Evolutionary conservation across 2,888 invertebrate species (phyloP).

Genomic region (Odontomyia ornata): DNA sequence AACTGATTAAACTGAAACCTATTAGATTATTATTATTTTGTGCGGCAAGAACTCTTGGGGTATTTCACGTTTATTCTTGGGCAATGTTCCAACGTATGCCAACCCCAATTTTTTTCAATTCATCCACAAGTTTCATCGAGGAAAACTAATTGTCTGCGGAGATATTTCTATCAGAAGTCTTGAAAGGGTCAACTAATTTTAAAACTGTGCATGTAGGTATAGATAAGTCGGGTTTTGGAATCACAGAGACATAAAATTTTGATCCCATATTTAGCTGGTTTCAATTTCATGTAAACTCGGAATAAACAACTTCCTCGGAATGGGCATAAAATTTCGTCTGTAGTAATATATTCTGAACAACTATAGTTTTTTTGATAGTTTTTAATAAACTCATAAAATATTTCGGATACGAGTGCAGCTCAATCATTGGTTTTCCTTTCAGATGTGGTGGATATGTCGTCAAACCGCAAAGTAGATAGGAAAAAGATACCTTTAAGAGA

Average conservation of each 20-base stretch:
- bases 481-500: not conserved
- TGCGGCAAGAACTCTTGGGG: not conserved
- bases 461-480: not conserved
- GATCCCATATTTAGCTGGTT: too few species aligned
- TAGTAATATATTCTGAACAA: too few species aligned
- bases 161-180: not conserved
- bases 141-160: constrained; percentile 7
- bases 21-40: too few species aligned
- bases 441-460: not conserved
- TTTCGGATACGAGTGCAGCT: not conserved
- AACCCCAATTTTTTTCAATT: not conserved
- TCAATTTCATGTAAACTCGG: too few species aligned
- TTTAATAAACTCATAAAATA: not conserved
- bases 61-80: constrained; percentile 16
- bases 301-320: too few species aligned
- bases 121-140: not conserved
- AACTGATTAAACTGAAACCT: too few species aligned
- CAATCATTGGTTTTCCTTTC: not conserved
- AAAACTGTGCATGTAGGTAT: not conserved
- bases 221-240: not conserved
- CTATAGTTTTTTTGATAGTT: not conserved
- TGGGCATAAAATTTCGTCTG: too few species aligned
- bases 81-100: constrained; percentile 2
- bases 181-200: not conserved
- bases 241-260: too few species aligned